phyloP scores from a whole-genome alignment of 2,113 vertebrate genomes.

The Puntigrus tetrazona region DNA sequence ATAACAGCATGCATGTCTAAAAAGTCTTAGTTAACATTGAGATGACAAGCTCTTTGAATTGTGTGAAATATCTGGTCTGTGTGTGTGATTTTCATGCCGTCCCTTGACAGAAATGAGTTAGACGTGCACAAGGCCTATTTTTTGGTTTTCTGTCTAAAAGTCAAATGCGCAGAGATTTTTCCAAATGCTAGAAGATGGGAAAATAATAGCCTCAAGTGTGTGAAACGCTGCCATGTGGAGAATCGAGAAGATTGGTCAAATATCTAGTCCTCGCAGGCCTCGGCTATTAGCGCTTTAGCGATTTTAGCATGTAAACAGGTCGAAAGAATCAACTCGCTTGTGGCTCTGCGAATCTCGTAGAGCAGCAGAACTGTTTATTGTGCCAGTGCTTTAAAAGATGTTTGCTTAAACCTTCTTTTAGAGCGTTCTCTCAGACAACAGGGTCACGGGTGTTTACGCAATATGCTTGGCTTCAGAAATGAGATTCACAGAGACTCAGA shows the following conservation, averaged over 20 bases:
- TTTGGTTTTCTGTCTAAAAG: background rate
- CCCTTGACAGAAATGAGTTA: background rate
- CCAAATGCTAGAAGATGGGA: background rate
- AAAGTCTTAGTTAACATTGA: background rate
- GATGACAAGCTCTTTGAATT: background rate
- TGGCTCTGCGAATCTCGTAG: background rate
- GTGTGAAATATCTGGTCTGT: background rate
- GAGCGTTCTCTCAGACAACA: background rate
- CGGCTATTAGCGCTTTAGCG: background rate
- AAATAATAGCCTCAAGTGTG: slow-evolving; percentile 16
- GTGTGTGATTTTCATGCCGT: background rate
- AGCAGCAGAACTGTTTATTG: background rate
- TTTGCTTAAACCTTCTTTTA: slow-evolving; percentile 24
- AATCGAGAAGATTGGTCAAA: background rate
- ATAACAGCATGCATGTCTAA: too few species aligned
- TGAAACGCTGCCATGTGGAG: background rate
- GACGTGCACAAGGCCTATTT: background rate
- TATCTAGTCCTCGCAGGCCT: background rate
- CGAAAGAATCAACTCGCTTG: background rate
- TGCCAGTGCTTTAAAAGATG: slow-evolving; percentile 8
- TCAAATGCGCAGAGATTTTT: background rate
- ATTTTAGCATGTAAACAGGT: background rate
- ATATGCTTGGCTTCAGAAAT: slow-evolving; percentile 27
- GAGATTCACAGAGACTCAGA: slow-evolving; percentile 35
- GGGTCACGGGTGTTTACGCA: slow-evolving; percentile 39